Evolutionary conservation across 1,140 invertebrate species (phyloP).

Genomic region (Cydia splendana): DNA sequence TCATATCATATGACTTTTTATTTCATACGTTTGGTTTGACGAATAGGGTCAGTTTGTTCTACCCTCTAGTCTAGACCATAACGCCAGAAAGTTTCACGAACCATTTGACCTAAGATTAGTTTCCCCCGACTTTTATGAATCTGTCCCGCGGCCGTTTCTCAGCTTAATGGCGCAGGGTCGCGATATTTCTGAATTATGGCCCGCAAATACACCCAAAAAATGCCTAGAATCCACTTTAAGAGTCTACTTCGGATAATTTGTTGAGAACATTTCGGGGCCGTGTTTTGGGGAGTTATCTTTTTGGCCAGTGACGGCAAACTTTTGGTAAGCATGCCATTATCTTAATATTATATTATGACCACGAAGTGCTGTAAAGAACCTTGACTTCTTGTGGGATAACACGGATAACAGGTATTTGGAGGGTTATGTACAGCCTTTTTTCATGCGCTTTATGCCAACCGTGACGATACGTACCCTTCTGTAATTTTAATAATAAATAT

Average conservation of each 20-base stretch:
- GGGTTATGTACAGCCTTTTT: too few relatives aligned
- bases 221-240: slow-evolving; percentile 37
- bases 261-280: background rate
- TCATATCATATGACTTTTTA: background rate
- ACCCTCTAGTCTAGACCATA: background rate
- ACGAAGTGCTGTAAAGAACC: too few relatives aligned
- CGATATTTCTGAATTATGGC: slow-evolving; percentile 44
- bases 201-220: slow-evolving; percentile 42
- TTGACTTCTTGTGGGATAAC: too few relatives aligned
- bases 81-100: background rate
- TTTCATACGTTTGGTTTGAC: background rate
- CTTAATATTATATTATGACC: background rate
- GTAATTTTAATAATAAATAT: too few relatives aligned
- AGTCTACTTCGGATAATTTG: slow-evolving; percentile 17
- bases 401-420: too few relatives aligned
- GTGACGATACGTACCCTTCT: too few relatives aligned
- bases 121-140: slow-evolving; percentile 40
- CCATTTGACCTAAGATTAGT: slow-evolving; percentile 16
- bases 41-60: background rate
- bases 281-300: slow-evolving; percentile 12
- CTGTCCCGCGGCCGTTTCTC: slow-evolving; percentile 40
- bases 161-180: slow-evolving; percentile 39
- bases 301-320: background rate
- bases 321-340: background rate
- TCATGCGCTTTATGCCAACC: too few relatives aligned